Base-by-base conservation (phyloP, 2,888 invertebrate species). In the Epiperipatus broadwayi region DNA sequence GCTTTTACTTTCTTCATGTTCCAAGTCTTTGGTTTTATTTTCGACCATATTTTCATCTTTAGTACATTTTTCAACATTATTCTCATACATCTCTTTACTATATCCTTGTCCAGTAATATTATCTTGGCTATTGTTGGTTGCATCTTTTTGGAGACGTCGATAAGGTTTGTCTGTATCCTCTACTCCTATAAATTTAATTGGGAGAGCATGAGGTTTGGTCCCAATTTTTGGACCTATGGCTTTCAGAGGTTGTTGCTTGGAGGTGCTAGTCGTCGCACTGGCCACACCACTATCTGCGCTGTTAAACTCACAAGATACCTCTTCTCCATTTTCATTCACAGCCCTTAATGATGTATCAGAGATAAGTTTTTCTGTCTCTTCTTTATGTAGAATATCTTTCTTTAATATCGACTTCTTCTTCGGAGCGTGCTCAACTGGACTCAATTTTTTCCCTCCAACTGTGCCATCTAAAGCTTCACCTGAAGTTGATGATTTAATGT, bases 331-430 rank as follows among this genome's bases (percentile, higher is more conserved):
- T 43, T 28, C 51, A 47, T 40, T 47, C 47, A 33, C 47, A 46
- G 32, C 44, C 40, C 30, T 49, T 46, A 42, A 32, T 39, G 41
- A 37, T 22, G 21, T 46, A 18, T 47, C 73, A 32, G 72, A 68
- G 49, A 77, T 70, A 35, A 77, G 65, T 46, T 75, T 70, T 60
- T 78, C 78, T 50, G 73, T 76, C 59, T 78, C 78, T 40, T 78
- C 77, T 38, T 45, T 52, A 41, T 47, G 43, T 15, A 43, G 42
- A 50, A 75, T 73, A 35, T 52, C 71, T 58, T 76, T 77, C 62
- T 78, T 78, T 48, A 78, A 60, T 53, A 78, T 77, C 46, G 77
- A 77, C 57, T 75, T 77, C 41, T 75, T 75, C 48, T 72, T 55
- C 33, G 49, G 47, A 12, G 44, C 53, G 43, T 50, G n/a, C n/a